Evolutionary conservation across 2,888 invertebrate genomes (phyloP).

Genomic region (Nemotelus pantherinus): DNA sequence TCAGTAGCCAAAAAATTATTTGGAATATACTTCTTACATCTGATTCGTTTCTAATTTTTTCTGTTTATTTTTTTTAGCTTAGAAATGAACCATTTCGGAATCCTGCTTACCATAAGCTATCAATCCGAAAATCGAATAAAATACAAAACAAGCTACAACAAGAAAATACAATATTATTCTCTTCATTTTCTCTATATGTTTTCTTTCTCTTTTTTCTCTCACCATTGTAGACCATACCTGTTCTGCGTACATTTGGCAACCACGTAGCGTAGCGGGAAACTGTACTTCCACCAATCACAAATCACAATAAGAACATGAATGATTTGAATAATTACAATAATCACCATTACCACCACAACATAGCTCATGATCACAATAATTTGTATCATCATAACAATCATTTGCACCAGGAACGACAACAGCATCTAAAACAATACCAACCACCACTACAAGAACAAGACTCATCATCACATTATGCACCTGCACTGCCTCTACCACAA

Average conservation of each 20-base stretch:
- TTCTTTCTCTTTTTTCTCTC: conserved; percentile 54
- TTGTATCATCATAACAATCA: conserved; percentile 51
- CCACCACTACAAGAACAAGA: conserved; percentile 56
- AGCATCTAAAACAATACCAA: conserved; percentile 51
- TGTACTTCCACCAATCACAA: conserved; percentile 56
- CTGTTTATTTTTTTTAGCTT: too few relatives aligned
- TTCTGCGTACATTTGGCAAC: conserved; percentile 65
- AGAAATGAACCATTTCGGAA: too few relatives aligned
- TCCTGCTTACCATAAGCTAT: too few relatives aligned
- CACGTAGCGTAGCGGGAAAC: conserved; percentile 66
- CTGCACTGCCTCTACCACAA: conserved; percentile 54
- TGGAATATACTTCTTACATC: too few relatives aligned
- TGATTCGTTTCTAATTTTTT: too few relatives aligned
- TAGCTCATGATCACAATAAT: conserved; percentile 50
- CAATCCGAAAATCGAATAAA: neutral
- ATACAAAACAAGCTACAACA: neutral
- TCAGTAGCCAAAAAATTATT: too few relatives aligned
- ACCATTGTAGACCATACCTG: conserved; percentile 63
- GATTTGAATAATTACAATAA: conserved; percentile 52
- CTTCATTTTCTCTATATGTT: conserved; percentile 42
- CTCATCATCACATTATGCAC: conserved; percentile 54
- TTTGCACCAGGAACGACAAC: conserved; percentile 53
- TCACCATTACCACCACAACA: conserved; percentile 52
- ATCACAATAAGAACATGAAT: conserved; percentile 47
- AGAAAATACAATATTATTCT: neutral